phyloP scores from a whole-genome alignment of 2,113 vertebrate species.

The Antechinus flavipes region DNA sequence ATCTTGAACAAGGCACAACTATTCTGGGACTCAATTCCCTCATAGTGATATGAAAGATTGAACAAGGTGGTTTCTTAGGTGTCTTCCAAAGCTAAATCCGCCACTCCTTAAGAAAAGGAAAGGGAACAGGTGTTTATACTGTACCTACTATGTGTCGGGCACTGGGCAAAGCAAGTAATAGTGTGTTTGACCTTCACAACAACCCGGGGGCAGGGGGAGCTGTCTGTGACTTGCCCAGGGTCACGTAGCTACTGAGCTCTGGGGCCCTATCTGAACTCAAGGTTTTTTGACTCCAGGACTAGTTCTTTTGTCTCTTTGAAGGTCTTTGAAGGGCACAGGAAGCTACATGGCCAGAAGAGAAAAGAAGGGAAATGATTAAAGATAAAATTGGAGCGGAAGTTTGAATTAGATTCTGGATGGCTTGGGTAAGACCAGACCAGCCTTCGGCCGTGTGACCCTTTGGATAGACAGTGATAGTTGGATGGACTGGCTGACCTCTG shows the following conservation, averaged over 20 bases:
- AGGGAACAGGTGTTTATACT: neutral
- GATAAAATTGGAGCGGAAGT: neutral
- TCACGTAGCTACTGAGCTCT: neutral
- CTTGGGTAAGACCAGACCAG: neutral
- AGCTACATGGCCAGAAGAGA: no score
- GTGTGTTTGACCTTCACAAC: neutral
- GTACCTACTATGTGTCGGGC: neutral
- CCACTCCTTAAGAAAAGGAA: neutral
- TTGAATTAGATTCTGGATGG: neutral
- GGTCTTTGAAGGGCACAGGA: neutral
- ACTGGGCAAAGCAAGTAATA: no score
- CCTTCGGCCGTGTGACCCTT: neutral
- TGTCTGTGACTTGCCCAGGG: neutral
- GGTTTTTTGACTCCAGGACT: neutral
- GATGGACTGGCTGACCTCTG: neutral
- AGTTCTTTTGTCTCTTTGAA: neutral
- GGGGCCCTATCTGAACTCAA: neutral
- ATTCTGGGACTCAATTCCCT: neutral
- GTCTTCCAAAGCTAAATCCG: neutral
- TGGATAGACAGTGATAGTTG: neutral
- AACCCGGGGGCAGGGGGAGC: neutral
- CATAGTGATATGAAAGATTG: neutral
- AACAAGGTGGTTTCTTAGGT: neutral
- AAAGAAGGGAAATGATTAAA: neutral
- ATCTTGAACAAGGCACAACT: neutral